Evolutionary conservation across 1,140 invertebrate genomes (phyloP).

Genomic region (Sitobion miscanthi): DNA sequence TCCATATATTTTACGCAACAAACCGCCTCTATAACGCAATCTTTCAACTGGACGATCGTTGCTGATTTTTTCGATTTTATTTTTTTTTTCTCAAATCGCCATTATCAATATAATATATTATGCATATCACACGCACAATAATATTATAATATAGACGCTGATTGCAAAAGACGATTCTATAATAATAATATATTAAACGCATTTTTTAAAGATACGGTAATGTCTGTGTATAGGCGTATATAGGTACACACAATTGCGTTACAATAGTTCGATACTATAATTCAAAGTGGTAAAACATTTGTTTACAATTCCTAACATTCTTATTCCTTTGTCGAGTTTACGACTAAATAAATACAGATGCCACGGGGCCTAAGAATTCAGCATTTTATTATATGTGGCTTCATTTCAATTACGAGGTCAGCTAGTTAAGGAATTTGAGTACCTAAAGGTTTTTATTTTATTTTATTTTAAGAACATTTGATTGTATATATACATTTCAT

Average conservation of each 20-base stretch:
- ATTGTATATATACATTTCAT: not conserved
- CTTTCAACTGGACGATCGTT: not conserved
- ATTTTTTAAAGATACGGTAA: not conserved
- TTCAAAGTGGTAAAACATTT: constrained; percentile 38
- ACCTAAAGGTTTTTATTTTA: not conserved
- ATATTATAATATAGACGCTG: not conserved
- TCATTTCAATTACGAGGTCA: constrained; percentile 44
- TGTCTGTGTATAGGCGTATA: not conserved
- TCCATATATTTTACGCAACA: not conserved
- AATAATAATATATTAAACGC: not conserved
- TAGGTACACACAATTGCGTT: not conserved
- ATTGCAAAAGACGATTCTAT: not conserved
- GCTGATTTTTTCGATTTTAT: not conserved
- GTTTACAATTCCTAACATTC: constrained; percentile 47
- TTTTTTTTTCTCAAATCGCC: not conserved
- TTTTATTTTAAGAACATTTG: constrained; percentile 15
- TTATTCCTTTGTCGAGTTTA: constrained; percentile 19
- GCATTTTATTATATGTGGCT: constrained; percentile 34
- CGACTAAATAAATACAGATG: constrained; percentile 34
- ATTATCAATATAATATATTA: not conserved
- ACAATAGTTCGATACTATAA: not conserved
- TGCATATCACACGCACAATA: not conserved
- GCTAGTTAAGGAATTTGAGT: constrained; percentile 38
- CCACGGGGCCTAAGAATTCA: not conserved
- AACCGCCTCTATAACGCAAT: no score